A percentile compares a stretch with the other conserved stretches of the same genome.
These are phyloP conservation scores for Characodon lateralis DNA, from an alignment of 2,797 vertebrate species.

Conservation along the genomic window DNA sequence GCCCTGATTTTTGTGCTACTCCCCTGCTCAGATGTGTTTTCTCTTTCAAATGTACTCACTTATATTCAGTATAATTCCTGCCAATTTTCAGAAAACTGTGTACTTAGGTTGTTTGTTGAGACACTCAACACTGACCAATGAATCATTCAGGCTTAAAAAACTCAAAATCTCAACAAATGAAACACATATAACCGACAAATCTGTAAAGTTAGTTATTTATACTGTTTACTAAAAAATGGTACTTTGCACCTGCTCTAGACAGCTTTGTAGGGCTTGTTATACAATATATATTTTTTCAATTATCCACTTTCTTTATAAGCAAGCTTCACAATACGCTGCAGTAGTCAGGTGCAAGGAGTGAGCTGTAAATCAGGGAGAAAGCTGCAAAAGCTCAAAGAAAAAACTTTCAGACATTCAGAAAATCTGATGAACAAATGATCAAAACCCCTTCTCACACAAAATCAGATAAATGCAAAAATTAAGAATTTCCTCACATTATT, in stretches of 20 bases:
- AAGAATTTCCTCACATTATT: background rate
- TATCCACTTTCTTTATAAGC: background rate
- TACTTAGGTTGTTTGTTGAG: too few relatives aligned
- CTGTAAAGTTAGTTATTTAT: background rate
- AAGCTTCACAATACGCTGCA: background rate
- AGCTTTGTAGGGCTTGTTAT: background rate
- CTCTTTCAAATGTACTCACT: too few relatives aligned
- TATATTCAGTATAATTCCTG: too few relatives aligned
- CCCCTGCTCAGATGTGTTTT: too few relatives aligned
- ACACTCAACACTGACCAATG: too few relatives aligned
- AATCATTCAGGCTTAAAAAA: background rate
- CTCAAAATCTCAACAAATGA: background rate
- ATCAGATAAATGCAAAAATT: slow-evolving; percentile 1
- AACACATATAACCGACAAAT: background rate
- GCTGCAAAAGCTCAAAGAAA: background rate
- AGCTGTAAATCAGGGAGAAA: background rate
- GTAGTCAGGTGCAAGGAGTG: background rate
- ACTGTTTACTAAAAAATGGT: background rate
- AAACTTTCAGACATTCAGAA: too few relatives aligned
- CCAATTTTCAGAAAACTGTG: too few relatives aligned
- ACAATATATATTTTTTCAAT: background rate
- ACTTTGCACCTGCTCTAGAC: background rate
- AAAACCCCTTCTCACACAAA: background rate
- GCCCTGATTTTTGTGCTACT: too few relatives aligned
- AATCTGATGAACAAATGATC: background rate